phyloP scores from a whole-genome alignment of 2,888 invertebrate genomes.

The Agrochola lychnidis region DNA sequence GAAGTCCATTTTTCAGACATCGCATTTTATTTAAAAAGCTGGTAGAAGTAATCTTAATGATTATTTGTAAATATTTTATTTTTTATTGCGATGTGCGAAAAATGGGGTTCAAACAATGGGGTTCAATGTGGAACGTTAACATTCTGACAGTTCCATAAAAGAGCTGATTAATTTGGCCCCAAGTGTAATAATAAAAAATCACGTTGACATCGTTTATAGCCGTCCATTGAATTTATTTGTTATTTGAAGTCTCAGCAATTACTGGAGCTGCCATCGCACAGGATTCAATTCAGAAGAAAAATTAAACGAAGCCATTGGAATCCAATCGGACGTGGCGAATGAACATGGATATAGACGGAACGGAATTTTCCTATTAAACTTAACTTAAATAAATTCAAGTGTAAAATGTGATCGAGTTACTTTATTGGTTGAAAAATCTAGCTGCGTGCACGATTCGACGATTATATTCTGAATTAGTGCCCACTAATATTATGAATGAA shows the following conservation, averaged over 20 bases:
- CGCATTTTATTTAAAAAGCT: too few relatives aligned
- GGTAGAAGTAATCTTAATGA: too few relatives aligned
- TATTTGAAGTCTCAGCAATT: conserved; percentile 46
- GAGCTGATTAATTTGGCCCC: too few relatives aligned
- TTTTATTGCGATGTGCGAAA: too few relatives aligned
- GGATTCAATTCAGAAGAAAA: conserved; percentile 65
- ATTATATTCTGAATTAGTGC: not conserved
- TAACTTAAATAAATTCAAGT: conserved; percentile 71
- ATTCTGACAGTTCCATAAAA: not conserved
- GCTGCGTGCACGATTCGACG: not conserved
- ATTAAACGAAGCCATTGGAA: conserved; percentile 67
- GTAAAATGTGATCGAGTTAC: conserved; percentile 30
- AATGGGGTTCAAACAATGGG: too few relatives aligned
- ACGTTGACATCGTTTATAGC: not conserved
- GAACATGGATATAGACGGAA: conserved; percentile 58
- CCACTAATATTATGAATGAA: not conserved
- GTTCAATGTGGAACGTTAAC: not conserved
- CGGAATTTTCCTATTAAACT: conserved; percentile 72
- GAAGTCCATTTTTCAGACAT: too few relatives aligned
- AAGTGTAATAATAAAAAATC: not conserved
- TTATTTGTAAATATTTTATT: too few relatives aligned
- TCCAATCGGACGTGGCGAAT: conserved; percentile 58
- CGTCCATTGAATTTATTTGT: conserved; percentile 5
- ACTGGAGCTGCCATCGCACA: conserved; percentile 40
- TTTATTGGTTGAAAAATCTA: conserved; percentile 7